phyloP scores from a whole-genome alignment of 2,888 invertebrate genomes.

The Cordilura impudica region DNA sequence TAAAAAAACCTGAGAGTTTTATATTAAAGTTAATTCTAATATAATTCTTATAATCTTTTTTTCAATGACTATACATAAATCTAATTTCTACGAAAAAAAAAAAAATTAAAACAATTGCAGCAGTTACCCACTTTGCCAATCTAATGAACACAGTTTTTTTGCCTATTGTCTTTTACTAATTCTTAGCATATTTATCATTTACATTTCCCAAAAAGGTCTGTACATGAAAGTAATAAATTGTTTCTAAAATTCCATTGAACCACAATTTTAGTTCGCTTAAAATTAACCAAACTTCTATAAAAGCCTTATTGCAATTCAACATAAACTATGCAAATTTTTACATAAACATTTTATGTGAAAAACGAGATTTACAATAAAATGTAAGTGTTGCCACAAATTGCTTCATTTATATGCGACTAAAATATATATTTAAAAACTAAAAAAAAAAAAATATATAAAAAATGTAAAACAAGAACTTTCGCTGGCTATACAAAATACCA shows the following conservation, averaged over 20 bases:
- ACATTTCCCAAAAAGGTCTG: no score
- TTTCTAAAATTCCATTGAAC: background rate
- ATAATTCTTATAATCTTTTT: no score
- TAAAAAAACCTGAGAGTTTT: no score
- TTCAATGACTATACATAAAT: no score
- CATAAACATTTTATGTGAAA: constrained; percentile 25
- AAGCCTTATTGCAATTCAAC: constrained; percentile 4
- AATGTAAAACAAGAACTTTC: constrained; percentile 53
- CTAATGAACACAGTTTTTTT: no score
- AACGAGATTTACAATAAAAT: constrained; percentile 54
- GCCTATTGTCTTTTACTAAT: no score
- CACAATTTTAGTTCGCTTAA: background rate
- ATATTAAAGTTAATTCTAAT: no score
- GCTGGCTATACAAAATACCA: constrained; percentile 50
- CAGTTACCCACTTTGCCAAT: no score
- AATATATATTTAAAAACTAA: constrained; percentile 23
- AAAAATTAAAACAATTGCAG: no score
- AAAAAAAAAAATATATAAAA: constrained; percentile 8
- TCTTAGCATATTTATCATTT: no score
- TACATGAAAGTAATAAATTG: no score
- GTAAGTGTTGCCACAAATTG: constrained; percentile 60
- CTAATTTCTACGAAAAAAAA: no score
- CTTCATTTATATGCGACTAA: constrained; percentile 61
- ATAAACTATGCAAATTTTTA: background rate
- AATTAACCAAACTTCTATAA: constrained; percentile 26